Conservation (phyloP, 1,140 invertebrate species). For the Reticulitermes speratus region DNA sequence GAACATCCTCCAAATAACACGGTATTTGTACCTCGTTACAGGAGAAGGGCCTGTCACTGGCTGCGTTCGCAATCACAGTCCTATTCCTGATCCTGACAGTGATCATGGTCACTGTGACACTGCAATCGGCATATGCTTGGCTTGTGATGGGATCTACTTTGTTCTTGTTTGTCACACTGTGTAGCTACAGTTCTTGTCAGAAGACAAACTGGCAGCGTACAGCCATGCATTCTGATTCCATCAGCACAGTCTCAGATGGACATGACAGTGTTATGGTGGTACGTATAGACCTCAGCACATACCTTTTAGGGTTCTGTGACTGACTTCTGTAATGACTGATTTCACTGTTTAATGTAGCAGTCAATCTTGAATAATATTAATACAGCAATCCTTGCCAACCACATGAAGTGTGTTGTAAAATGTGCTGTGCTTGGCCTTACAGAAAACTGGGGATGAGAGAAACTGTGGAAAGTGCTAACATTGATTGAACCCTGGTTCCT, state of each 20-base stretch:
- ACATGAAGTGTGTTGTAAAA: too few relatives aligned
- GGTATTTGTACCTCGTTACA: not conserved
- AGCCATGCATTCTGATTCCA: slow-evolving; percentile 5
- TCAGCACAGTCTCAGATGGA: slow-evolving; percentile 8
- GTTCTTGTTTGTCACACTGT: slow-evolving; percentile 12
- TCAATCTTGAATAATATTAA: too few relatives aligned
- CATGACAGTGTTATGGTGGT: not conserved
- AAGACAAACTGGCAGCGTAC: slow-evolving; percentile 4
- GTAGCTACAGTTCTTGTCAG: slow-evolving; percentile 6
- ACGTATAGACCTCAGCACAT: not conserved
- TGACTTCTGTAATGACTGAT: too few relatives aligned
- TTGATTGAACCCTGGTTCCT: too few relatives aligned
- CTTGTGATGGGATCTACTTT: slow-evolving; percentile 13
- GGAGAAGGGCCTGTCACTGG: slow-evolving; percentile 14
- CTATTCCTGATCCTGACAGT: not conserved
- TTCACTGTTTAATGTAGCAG: too few relatives aligned
- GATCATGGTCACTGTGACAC: not conserved
- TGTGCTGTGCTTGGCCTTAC: too few relatives aligned
- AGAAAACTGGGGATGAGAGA: too few relatives aligned
- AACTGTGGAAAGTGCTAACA: too few relatives aligned
- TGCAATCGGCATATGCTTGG: slow-evolving; percentile 19
- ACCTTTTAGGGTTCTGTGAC: too few relatives aligned
- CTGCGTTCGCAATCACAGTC: not conserved
- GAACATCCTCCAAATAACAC: not conserved
- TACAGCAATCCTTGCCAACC: too few relatives aligned